A percentile compares a stretch with the other conserved stretches of the same genome.
Conservation (phyloP, 2,888 invertebrate genomes). For the Carabus problematicus region DNA sequence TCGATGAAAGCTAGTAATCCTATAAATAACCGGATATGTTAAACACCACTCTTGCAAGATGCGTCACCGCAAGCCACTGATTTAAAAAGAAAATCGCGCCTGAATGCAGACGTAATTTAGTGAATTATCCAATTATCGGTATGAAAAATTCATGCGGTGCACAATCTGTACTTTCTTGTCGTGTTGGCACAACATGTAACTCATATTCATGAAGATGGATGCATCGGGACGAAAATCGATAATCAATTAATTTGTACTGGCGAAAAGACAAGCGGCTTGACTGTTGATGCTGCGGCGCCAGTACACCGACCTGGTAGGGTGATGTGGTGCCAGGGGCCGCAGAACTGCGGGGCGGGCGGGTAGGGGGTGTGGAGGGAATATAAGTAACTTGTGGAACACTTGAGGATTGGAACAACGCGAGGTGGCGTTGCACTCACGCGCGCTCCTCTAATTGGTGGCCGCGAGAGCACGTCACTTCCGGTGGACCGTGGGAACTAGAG, state of each 20-base stretch:
- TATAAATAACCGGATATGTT: too few relatives aligned
- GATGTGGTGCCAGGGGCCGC: slow-evolving; percentile 17
- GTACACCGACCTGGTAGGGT: background rate
- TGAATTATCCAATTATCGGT: too few relatives aligned
- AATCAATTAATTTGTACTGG: background rate
- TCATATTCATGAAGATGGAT: too few relatives aligned
- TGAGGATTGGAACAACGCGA: slow-evolving; percentile 10
- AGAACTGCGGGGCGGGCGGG: background rate
- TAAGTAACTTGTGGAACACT: slow-evolving; percentile 23
- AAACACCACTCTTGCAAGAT: too few relatives aligned
- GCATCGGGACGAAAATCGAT: too few relatives aligned
- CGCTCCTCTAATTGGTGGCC: slow-evolving; percentile 18
- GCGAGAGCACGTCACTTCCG: slow-evolving; percentile 53
- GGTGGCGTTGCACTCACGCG: slow-evolving; percentile 24
- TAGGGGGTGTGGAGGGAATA: slow-evolving; percentile 4
- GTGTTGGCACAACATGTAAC: too few relatives aligned
- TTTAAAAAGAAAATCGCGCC: too few relatives aligned
- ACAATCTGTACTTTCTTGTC: too few relatives aligned
- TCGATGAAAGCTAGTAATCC: too few relatives aligned
- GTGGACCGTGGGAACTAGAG: slow-evolving; percentile 57
- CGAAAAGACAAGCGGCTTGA: background rate
- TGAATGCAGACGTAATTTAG: too few relatives aligned
- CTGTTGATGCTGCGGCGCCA: background rate
- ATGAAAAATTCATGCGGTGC: too few relatives aligned
- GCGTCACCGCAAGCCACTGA: too few relatives aligned